phyloP scores from a whole-genome alignment of 64 coral and sea anemone genomes.

The Porites lutea region DNA sequence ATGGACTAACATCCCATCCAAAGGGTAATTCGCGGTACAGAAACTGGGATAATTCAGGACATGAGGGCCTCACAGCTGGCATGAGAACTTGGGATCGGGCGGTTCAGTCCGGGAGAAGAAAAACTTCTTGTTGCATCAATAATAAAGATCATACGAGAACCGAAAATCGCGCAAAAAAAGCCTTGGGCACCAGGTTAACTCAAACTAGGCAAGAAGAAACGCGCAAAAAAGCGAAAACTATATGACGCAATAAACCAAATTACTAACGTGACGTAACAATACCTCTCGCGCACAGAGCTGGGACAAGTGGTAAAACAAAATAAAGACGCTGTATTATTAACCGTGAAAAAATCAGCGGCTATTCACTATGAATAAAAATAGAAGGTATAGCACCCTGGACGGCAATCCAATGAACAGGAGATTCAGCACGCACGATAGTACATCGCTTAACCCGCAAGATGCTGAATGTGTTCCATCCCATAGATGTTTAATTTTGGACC shows the following conservation, averaged over 20 bases:
- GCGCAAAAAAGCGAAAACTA: neutral
- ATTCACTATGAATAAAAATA: conserved; percentile 17
- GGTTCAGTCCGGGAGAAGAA: no score
- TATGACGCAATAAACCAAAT: conserved; percentile 25
- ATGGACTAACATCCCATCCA: no score
- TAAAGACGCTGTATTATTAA: neutral
- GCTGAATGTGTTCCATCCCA: conserved; percentile 57
- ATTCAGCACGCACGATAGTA: neutral
- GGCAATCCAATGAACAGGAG: neutral
- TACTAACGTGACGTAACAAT: neutral
- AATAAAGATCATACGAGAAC: no score
- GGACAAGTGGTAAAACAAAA: neutral
- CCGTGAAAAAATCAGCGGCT: neutral
- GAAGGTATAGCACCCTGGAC: neutral
- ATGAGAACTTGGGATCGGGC: no score
- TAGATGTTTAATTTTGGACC: conserved; percentile 48
- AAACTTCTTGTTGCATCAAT: no score
- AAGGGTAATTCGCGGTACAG: no score
- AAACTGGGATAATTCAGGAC: no score
- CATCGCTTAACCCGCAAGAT: conserved; percentile 15
- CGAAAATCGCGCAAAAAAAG: no score
- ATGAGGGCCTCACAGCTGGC: no score
- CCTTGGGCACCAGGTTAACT: no score
- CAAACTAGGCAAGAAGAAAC: no score
- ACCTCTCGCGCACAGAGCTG: neutral